These are phyloP conservation scores for Propsilocerus akamusi DNA, from an alignment of 1,140 invertebrate species.

Conservation along the genomic window DNA sequence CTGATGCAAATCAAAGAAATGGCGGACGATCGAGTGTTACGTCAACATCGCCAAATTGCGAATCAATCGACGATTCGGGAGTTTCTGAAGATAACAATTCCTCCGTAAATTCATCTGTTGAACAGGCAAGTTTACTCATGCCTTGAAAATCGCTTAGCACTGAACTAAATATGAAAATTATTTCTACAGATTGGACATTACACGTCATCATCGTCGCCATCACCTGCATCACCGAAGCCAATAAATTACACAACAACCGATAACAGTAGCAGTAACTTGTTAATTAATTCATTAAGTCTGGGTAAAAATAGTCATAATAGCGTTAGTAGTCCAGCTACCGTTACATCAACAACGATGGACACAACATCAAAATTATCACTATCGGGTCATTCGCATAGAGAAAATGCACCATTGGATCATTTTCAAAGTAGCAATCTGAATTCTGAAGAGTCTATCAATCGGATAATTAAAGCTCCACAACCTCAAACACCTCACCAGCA, in stretches of 20 bases:
- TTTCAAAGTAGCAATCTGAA: neutral
- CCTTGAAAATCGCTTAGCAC: neutral
- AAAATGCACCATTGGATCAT: no score
- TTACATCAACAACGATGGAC: neutral
- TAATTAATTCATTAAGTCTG: neutral
- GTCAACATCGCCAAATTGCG: slow-evolving; percentile 16
- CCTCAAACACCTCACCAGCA: slow-evolving; percentile 5
- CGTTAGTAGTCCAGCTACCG: neutral
- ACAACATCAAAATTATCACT: neutral
- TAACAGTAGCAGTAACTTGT: neutral
- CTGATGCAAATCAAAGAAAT: neutral
- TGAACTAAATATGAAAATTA: neutral
- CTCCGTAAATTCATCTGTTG: slow-evolving; percentile 4
- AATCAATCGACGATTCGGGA: slow-evolving; percentile 14
- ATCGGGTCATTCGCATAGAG: neutral
- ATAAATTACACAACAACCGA: neutral
- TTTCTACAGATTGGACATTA: neutral
- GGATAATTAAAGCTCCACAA: neutral
- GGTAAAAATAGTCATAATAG: neutral
- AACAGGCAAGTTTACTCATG: slow-evolving; percentile 6
- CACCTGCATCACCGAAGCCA: neutral
- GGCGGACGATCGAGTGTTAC: neutral
- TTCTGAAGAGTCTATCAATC: neutral
- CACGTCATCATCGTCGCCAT: neutral
- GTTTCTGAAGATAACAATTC: slow-evolving; percentile 9